These are phyloP conservation scores for Mesoligia furuncula DNA, from an alignment of 2,888 invertebrate species.

Conservation along the genomic window DNA sequence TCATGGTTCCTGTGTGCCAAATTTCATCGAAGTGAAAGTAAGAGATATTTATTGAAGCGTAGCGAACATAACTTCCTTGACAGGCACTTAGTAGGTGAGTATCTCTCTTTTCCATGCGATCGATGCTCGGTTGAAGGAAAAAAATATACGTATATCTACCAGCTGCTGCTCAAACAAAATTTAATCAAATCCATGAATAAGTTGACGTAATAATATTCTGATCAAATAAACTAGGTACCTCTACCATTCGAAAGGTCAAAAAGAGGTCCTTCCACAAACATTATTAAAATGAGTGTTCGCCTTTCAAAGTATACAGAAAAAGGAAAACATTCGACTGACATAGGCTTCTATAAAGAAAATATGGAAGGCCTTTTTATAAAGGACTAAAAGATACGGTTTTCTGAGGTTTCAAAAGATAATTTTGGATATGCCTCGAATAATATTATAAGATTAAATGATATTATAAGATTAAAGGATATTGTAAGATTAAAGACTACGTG, in stretches of 20 bases:
- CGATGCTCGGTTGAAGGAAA: background rate
- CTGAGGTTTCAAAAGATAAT: conserved; percentile 12
- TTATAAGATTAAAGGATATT: too few relatives aligned
- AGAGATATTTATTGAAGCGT: background rate
- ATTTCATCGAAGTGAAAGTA: too few relatives aligned
- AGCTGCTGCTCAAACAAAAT: background rate
- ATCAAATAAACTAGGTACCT: conserved; percentile 19
- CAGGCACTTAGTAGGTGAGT: background rate
- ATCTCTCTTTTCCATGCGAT: too few relatives aligned
- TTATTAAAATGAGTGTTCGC: conserved; percentile 51
- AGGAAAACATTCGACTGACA: conserved; percentile 15
- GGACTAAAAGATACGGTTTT: conserved; percentile 25
- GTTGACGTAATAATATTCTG: conserved; percentile 16
- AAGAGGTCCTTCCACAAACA: conserved; percentile 32
- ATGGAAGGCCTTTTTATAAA: conserved; percentile 33
- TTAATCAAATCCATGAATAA: conserved; percentile 12
- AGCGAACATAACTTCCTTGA: background rate
- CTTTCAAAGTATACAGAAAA: conserved; percentile 36
- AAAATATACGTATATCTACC: background rate
- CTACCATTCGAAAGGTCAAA: conserved; percentile 18
- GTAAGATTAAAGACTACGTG: too few relatives aligned
- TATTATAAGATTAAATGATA: background rate
- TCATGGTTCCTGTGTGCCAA: too few relatives aligned
- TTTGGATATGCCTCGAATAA: background rate
- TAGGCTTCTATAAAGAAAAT: conserved; percentile 30